Percentiles rank a stretch among this genome's conserved stretches.
Conservation (phyloP, 2,113 vertebrate genomes). For the Carollia perspicillata region DNA sequence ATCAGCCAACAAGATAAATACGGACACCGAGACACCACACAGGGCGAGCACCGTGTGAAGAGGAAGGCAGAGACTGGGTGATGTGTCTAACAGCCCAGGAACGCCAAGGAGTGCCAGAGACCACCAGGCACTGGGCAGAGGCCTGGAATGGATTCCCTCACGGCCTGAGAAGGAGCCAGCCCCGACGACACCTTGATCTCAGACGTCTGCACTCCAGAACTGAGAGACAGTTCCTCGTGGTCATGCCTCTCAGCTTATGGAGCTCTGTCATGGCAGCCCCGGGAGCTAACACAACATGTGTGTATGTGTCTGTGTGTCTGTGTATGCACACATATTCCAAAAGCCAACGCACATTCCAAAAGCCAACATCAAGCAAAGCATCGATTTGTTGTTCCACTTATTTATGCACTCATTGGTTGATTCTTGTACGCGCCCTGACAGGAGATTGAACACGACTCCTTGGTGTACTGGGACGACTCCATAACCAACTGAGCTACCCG, state of each 20-base stretch:
- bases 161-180: background rate
- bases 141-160: background rate
- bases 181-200: accelerated
- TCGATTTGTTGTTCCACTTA: no score
- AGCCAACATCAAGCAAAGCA: background rate
- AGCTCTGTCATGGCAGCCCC: background rate
- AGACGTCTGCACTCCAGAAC: background rate
- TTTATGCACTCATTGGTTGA: no score
- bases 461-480: no score
- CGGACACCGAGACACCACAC: background rate
- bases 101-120: accelerated
- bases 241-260: background rate
- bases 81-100: background rate
- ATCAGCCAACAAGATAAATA: background rate
- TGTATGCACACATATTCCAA: background rate
- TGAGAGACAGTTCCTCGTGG: background rate
- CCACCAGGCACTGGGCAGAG: accelerated
- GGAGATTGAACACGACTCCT: no score
- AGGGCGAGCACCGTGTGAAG: background rate
- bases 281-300: background rate
- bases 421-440: no score
- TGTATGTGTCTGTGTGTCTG: background rate
- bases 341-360: background rate
- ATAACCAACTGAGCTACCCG: no score
- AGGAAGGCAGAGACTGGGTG: background rate